Conservation (phyloP, 1,140 invertebrate species). For the Bombus fervidus region DNA sequence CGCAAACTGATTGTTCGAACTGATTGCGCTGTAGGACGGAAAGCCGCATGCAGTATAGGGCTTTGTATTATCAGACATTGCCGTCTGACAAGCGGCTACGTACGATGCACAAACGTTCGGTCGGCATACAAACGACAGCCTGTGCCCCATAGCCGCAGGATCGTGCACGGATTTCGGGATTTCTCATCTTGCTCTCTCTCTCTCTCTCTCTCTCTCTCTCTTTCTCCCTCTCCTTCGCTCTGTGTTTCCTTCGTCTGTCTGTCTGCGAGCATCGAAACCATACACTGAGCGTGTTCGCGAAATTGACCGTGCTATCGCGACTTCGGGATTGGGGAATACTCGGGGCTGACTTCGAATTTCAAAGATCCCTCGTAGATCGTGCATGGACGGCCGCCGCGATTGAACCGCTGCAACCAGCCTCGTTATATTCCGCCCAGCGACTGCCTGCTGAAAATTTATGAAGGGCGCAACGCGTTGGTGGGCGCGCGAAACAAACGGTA, state of each 20-base stretch:
- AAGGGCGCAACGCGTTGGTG: slow-evolving; percentile 7
- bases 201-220: not conserved
- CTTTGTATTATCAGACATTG: slow-evolving; percentile 52
- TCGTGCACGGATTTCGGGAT: slow-evolving; percentile 20
- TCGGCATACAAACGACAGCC: slow-evolving; percentile 31
- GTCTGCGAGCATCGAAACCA: too few relatives aligned
- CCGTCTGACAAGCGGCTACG: slow-evolving; percentile 34
- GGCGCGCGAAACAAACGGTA: slow-evolving; percentile 39
- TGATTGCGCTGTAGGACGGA: slow-evolving; percentile 41
- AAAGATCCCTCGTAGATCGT: not conserved
- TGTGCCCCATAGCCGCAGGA: not conserved
- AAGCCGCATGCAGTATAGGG: slow-evolving; percentile 18
- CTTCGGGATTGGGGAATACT: not conserved
- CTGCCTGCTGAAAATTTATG: slow-evolving; percentile 36
- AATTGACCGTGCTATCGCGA: slow-evolving; percentile 23
- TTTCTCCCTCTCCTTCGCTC: too few relatives aligned
- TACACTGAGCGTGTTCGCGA: not conserved
- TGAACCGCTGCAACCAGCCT: not conserved
- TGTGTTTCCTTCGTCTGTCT: not conserved
- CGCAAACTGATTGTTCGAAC: slow-evolving; percentile 45
- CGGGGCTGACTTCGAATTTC: not conserved
- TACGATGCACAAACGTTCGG: slow-evolving; percentile 36
- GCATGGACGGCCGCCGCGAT: not conserved
- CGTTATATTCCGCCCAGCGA: not conserved
- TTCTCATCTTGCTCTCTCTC: not conserved